Evolutionary conservation across 2,888 invertebrate genomes (phyloP).

Genomic region (Himalopsyche japonica): DNA sequence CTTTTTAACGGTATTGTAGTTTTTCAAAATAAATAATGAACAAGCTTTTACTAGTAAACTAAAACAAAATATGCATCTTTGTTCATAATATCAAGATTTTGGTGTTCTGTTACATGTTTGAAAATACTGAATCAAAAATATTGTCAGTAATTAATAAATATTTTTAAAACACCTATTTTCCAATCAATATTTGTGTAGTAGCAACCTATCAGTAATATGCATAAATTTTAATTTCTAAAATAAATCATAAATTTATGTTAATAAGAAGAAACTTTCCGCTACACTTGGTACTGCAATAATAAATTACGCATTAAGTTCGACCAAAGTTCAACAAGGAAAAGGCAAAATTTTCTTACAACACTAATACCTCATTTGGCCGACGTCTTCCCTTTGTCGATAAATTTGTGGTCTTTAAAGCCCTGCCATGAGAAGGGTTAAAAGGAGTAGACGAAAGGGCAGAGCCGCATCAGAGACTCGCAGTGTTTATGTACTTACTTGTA

Average conservation of each 20-base stretch:
- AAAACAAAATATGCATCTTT: no score
- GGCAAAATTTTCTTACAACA: constrained; percentile 12
- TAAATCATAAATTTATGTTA: not conserved
- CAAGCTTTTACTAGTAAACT: no score
- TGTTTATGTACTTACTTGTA: not conserved
- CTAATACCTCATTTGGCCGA: constrained; percentile 7
- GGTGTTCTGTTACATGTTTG: no score
- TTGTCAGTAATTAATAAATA: no score
- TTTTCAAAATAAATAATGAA: no score
- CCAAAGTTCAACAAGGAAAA: constrained; percentile 1
- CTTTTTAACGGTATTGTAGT: no score
- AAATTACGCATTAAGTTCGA: constrained; percentile 7
- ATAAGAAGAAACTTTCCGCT: not conserved
- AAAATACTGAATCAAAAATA: no score
- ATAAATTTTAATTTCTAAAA: no score
- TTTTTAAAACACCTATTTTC: no score
- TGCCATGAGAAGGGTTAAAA: constrained; percentile 6
- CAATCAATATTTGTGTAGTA: no score
- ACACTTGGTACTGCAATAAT: not conserved
- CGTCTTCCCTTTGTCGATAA: constrained; percentile 22
- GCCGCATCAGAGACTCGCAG: not conserved
- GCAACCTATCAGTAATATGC: no score
- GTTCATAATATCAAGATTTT: no score
- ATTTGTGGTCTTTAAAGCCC: constrained; percentile 19
- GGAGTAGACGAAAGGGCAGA: not conserved